Base-by-base conservation (phyloP, 2,113 vertebrate genomes). In the Chloroceryle aenea region DNA sequence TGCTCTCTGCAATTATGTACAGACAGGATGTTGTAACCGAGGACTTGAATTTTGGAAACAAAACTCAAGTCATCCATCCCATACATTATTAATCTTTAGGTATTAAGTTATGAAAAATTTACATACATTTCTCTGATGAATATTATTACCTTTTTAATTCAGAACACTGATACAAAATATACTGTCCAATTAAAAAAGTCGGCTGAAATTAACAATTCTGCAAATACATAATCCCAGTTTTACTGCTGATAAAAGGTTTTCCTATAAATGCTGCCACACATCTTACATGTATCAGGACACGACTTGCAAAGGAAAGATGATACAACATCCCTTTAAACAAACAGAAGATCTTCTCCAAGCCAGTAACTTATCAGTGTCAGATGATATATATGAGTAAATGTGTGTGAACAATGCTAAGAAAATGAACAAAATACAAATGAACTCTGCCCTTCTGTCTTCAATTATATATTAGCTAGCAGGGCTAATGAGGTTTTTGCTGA, bases 91-190 rank as follows among this genome's bases (percentile, higher is more conserved):
- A 90, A 97, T 82, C 52, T 45, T 93, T 61, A 94, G 93, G 61
- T 94, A 96, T 93, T 62, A 87, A 79, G 78, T 83, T 93, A 97
- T 94, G 92, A 96, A 97, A 96, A 96, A 97, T 93, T 95, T 86
- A 97, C 61, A 75, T 58, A 79, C 0, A 2, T 90, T 91, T 91
- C 76, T 90, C 87, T 78, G 67, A 93, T 85, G 40, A 73, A 83
- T 48, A 72, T 85, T 83, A 85, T 90, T 95, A 93, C 76, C 64
- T 95, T 94, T 93, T 48, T 53, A 86, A 52, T 89, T 88, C 92
- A 95, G 94, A 89, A 88, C 63, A 95, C 69, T 75, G 62, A 91
- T 59, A 76, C 38, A 66, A n/a, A 29, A 78, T 45, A 11, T 55
- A 67, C 23, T 36, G 43, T 14, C 32, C 86, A 64, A 93, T 90